Evolutionary conservation across 2,888 invertebrate species (phyloP), one percentile per base, ranked within the genome.

Genomic region (Aproaerema taeniolella): DNA sequence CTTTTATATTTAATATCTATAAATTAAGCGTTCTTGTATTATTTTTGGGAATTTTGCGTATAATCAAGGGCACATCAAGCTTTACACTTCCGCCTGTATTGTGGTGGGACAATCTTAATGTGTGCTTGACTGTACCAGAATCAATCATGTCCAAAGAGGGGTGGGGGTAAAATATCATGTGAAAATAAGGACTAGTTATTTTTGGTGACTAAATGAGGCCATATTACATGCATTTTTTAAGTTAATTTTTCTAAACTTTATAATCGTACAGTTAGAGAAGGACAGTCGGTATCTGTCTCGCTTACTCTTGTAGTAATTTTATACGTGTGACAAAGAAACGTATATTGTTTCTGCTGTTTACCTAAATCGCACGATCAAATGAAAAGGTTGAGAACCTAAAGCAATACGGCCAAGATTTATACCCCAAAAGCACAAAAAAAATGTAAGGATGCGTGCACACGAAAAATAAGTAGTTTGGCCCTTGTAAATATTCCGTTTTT

Each of bases 101-200:
- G n/a, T n/a, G n/a, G n/a, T n/a, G n/a, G n/a, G n/a, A n/a, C n/a
- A n/a, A n/a, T n/a, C n/a, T n/a, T n/a, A n/a, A n/a, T n/a, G n/a
- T 63, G 58, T 66, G 45, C 51, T 48, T 41, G 41, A 53, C 48
- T 46, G 55, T 77, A 71, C 80, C 74, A 73, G 71, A 69, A 55
- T 54, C 30, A 67, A 78, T 68, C 71, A 61, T 76, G 81, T 83
- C 83, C 82, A 83, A 83, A 83, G 83, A 81, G 60, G 68, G n/a
- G 55, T 56, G 49, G 49, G 28, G 65, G 64, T 58, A 35, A 61
- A 58, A 66, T 72, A 69, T 71, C 67, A 67, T 56, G 50, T 49
- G 40, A 46, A 49, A 50, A 47, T 45, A 52, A 50, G 48, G 49
- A 53, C 56, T 46, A 76, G 77, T 80, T 76, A 80, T 76, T 76